These are phyloP conservation scores for Macrotis lagotis DNA, from an alignment of 2,113 vertebrate species.

Conservation along the genomic window DNA sequence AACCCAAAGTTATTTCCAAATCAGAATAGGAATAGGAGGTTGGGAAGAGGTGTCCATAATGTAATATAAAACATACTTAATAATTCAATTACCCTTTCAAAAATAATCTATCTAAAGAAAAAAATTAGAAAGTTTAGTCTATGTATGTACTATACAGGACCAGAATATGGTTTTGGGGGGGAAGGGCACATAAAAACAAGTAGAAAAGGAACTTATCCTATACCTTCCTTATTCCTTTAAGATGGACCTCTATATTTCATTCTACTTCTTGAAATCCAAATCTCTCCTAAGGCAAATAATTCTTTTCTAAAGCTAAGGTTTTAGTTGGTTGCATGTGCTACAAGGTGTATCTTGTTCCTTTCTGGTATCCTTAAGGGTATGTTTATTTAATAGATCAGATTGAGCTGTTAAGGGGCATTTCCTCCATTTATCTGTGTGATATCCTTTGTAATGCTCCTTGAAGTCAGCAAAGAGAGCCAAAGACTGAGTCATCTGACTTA, in stretches of 20 bases:
- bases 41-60: not conserved
- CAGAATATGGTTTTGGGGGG: too few species aligned
- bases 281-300: not conserved
- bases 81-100: not conserved
- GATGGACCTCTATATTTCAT: not conserved
- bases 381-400: not conserved
- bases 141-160: not conserved
- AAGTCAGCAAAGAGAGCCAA: not conserved
- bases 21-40: not conserved
- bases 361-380: not conserved
- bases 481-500: not conserved
- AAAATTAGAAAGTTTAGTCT: not conserved
- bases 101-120: conserved; percentile 31
- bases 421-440: not conserved
- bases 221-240: not conserved
- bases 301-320: not conserved
- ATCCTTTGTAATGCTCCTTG: not conserved
- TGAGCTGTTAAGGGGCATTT: not conserved
- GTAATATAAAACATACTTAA: conserved; percentile 2
- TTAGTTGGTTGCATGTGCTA: not conserved
- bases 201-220: not conserved
- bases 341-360: not conserved
- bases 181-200: not conserved
- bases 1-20: not conserved
- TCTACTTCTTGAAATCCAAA: not conserved